phyloP scores from a whole-genome alignment of 2,888 invertebrate genomes.

The Tortricodes alternella region DNA sequence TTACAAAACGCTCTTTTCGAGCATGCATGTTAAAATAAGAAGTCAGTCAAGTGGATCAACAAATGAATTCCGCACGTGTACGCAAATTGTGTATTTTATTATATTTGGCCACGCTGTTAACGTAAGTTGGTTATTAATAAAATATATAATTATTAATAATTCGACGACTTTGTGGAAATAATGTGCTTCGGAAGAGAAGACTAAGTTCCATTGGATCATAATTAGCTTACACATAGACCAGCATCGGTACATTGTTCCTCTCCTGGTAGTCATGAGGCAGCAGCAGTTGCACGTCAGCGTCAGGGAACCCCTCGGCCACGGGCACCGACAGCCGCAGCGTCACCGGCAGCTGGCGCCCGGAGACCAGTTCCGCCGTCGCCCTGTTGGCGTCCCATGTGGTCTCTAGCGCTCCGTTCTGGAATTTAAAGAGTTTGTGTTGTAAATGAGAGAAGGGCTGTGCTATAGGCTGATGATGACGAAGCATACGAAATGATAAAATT shows the following conservation, averaged over 20 bases:
- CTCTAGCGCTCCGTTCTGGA: conserved; percentile 60
- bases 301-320: conserved; percentile 83
- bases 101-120: too few relatives aligned
- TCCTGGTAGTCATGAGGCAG: conserved; percentile 88
- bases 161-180: too few relatives aligned
- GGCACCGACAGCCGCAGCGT: conserved; percentile 84
- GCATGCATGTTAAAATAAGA: too few relatives aligned
- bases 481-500: too few relatives aligned
- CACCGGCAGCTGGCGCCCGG: conserved; percentile 79
- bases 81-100: too few relatives aligned
- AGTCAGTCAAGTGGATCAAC: too few relatives aligned
- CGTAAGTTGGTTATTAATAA: too few relatives aligned
- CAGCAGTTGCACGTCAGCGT: conserved; percentile 88
- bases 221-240: conserved; percentile 90
- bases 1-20: too few relatives aligned
- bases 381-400: conserved; percentile 87
- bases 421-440: background rate
- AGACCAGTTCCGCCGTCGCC: conserved; percentile 74
- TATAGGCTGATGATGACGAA: too few relatives aligned
- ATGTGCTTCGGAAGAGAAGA: background rate
- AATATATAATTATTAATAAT: too few relatives aligned
- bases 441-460: background rate
- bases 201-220: background rate
- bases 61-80: too few relatives aligned
- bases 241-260: conserved; percentile 89